phyloP scores from a whole-genome alignment of 92 coral and sea anemone species.

The Parazoanthus darwini region DNA sequence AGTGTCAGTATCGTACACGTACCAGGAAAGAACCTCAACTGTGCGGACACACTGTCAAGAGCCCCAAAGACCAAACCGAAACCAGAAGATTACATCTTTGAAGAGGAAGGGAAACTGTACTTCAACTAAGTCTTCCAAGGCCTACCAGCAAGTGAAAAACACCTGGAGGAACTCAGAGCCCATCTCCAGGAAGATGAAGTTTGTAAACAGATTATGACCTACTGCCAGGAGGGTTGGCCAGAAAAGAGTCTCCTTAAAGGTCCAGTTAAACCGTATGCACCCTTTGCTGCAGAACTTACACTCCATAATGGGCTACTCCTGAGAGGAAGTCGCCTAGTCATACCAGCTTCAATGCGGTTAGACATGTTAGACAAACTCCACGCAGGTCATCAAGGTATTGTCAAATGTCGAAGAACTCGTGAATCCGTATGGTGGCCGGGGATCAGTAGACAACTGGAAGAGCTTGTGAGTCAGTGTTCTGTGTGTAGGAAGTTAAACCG shows the following conservation, averaged over 20 bases:
- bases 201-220: slow-evolving; percentile 39
- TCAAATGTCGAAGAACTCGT: neutral
- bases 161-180: slow-evolving; percentile 11
- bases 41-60: slow-evolving; percentile 44
- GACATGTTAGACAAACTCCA: neutral
- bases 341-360: neutral
- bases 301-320: neutral
- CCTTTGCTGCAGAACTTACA: slow-evolving; percentile 19
- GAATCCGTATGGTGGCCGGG: slow-evolving; percentile 12
- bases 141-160: neutral
- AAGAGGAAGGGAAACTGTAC: slow-evolving; percentile 29
- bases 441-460: slow-evolving; percentile 22
- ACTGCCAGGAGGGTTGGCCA: slow-evolving; percentile 44
- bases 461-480: neutral
- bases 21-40: slow-evolving; percentile 39
- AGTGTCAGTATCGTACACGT: slow-evolving; percentile 21
- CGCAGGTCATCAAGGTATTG: neutral
- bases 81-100: slow-evolving; percentile 18
- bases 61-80: slow-evolving; percentile 31
- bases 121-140: slow-evolving; percentile 43
- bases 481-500: slow-evolving; percentile 13
- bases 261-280: slow-evolving; percentile 22
- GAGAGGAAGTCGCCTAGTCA: slow-evolving; percentile 26
- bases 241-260: slow-evolving; percentile 33
- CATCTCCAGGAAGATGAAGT: slow-evolving; percentile 41